Evolutionary conservation across 2,797 vertebrate species (phyloP), one percentile per base, ranked within the genome.

Genomic region (Melanotaenia trifasciata): DNA sequence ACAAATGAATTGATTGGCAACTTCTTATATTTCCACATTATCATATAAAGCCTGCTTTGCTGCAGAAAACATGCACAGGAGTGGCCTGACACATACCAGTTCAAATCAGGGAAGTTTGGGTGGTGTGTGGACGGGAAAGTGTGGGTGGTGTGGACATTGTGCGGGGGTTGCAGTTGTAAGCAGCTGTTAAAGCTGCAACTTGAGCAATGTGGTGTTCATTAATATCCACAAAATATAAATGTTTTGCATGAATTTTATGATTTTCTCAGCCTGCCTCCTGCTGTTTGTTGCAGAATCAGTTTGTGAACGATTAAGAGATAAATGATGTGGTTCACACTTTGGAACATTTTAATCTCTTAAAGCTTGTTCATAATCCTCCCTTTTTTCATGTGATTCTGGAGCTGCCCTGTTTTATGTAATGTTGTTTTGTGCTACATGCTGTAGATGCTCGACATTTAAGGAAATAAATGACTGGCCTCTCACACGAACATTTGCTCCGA

Each of bases 401-500:
- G 40, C 38, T 68, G 33, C 30, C 30, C 38, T 58, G 58, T 73
- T 70, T 72, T 33, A 80, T 33, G 35, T 12, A 36, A 68, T 63
- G n/a, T 8, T 68, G 35, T 36, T 20, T 79, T 84, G 45, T 40
- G 32, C 79, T 59, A 78, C 72, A 78, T 65, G 20, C 20, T 68
- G 45, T 70, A 51, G 40, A 64, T 68, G 76, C 79, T 79, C 76
- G 36, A 84, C 71, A 57, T 81, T 78, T 71, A 62, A 51, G 68
- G 54, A 80, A 78, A 75, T 35, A 64, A 64, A 57, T 76, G 36
- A 18, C 60, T 10, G 1, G 61, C 28, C 63, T 38, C 53, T 75
- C 38, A 40, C 61, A 65, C 4, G 18, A 85, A 86, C 82, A 89
- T 84, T 77, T 86, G 80, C 64, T 57, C 62, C 53, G 54, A 57